A percentile compares a stretch with the other conserved stretches of the same genome.
Conservation (phyloP, 2,888 invertebrate species). For the Ormyrus rosae region DNA sequence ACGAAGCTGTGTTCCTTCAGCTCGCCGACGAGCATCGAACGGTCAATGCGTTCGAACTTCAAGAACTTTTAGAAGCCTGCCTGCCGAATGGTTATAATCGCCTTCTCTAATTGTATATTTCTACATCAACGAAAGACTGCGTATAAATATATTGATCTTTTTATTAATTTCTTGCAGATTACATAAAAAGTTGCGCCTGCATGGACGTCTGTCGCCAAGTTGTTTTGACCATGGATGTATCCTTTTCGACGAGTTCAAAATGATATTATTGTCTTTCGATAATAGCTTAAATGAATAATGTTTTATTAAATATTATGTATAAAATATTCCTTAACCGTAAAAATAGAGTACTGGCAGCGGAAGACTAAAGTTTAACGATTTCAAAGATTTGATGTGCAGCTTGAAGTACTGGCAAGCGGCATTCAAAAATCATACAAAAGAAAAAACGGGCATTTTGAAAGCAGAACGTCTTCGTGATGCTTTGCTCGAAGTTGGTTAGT, state of each 20-base stretch:
- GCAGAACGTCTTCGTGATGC: constrained; percentile 91
- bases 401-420: constrained; percentile 93
- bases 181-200: constrained; percentile 94
- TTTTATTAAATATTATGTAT: background rate
- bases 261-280: background rate
- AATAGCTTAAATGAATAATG: background rate
- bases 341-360: constrained; percentile 85
- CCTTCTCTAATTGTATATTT: background rate
- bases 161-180: constrained; percentile 79
- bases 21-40: constrained; percentile 93
- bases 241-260: constrained; percentile 72
- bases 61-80: constrained; percentile 92
- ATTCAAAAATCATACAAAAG: constrained; percentile 92
- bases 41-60: constrained; percentile 93
- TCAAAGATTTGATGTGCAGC: constrained; percentile 94
- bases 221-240: constrained; percentile 91
- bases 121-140: too few relatives aligned
- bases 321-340: constrained; percentile 61
- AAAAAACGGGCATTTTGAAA: constrained; percentile 92
- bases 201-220: constrained; percentile 95
- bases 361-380: constrained; percentile 88
- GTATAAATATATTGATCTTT: background rate
- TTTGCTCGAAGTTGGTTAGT: constrained; percentile 86
- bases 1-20: constrained; percentile 93
- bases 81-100: constrained; percentile 83